These are phyloP conservation scores for Lepidotrigona ventralis DNA, from an alignment of 1,140 invertebrate genomes.

Conservation along the genomic window DNA sequence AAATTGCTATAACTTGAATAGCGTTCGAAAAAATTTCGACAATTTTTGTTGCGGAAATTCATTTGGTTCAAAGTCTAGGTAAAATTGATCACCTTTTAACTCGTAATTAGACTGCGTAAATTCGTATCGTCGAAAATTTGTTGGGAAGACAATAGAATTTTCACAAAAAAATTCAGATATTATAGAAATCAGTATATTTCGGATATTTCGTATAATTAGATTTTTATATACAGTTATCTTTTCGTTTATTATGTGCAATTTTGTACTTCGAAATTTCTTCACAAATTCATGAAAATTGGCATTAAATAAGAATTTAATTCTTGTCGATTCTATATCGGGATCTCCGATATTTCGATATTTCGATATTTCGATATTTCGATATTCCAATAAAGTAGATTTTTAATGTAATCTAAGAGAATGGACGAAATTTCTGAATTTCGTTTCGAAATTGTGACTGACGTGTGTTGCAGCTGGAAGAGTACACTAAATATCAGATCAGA, in stretches of 20 bases:
- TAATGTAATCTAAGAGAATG: background rate
- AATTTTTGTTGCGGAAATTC: background rate
- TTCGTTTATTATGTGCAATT: too few relatives aligned
- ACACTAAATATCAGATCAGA: background rate
- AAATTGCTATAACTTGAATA: background rate
- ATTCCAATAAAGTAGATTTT: background rate
- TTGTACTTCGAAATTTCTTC: too few relatives aligned
- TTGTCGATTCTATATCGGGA: background rate
- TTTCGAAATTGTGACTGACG: background rate
- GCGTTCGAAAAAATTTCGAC: background rate
- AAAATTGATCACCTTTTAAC: background rate
- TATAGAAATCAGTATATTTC: too few relatives aligned
- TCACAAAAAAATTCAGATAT: too few relatives aligned
- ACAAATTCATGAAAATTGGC: too few relatives aligned
- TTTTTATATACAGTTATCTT: too few relatives aligned
- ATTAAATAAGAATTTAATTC: background rate
- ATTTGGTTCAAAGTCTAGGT: background rate
- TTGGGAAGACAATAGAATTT: too few relatives aligned
- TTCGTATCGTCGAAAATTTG: too few relatives aligned
- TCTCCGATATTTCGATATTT: background rate
- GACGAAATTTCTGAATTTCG: background rate
- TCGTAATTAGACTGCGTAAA: background rate
- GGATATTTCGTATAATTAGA: too few relatives aligned
- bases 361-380: background rate
- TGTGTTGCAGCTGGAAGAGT: background rate